Conservation (phyloP, 2,797 vertebrate species). For the Aldrovandia affinis region DNA sequence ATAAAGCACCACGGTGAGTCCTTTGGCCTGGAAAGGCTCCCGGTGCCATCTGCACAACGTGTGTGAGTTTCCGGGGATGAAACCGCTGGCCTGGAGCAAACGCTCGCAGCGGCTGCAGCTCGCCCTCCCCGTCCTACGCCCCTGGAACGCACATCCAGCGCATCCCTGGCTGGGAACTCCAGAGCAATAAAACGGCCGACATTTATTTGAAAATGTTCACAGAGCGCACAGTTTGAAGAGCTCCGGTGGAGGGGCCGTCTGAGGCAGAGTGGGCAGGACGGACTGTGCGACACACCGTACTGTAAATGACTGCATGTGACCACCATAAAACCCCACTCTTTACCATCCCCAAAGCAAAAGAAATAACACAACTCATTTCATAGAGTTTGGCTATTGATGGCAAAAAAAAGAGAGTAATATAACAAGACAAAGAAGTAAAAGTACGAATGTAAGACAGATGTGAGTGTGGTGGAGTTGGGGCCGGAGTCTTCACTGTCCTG, state of each 20-base stretch:
- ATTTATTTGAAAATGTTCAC: slow-evolving; percentile 35
- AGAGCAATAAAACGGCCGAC: not conserved
- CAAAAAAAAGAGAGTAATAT: not conserved
- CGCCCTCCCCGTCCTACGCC: slow-evolving; percentile 13
- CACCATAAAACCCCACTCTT: not conserved
- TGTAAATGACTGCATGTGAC: not conserved
- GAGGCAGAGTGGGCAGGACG: slow-evolving; percentile 18
- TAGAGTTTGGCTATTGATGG: not conserved
- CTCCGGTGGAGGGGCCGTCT: slow-evolving; percentile 30
- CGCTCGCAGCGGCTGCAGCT: not conserved
- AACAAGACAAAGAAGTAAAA: not conserved
- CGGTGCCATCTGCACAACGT: slow-evolving; percentile 67
- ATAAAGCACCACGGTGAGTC: slow-evolving; percentile 49
- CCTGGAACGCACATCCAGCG: not conserved
- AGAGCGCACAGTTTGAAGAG: not conserved
- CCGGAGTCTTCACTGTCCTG: not conserved
- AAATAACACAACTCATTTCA: not conserved
- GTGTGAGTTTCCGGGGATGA: slow-evolving; percentile 52
- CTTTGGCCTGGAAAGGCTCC: slow-evolving; percentile 49
- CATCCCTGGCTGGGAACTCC: not conserved
- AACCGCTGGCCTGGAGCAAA: slow-evolving; percentile 17
- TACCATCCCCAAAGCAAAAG: slow-evolving; percentile 7
- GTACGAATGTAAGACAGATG: not conserved
- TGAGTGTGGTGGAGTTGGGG: not conserved
- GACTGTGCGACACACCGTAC: not conserved